Evolutionary conservation across 2,113 vertebrate species (phyloP).

Genomic region (Pseudorasbora parva): DNA sequence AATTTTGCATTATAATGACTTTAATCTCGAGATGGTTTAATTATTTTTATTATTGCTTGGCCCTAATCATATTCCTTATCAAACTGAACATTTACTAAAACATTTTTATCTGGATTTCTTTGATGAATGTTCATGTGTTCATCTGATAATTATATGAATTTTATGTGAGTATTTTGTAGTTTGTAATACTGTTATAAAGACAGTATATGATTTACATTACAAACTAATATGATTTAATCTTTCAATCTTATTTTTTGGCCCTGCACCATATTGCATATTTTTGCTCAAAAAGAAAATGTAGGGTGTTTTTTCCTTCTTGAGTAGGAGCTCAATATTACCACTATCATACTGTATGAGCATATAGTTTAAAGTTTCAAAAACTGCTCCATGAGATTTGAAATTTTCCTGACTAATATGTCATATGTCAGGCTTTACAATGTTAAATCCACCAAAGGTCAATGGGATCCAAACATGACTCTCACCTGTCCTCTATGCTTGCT

Average conservation of each 20-base stretch:
- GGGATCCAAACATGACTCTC: background rate
- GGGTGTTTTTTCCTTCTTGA: background rate
- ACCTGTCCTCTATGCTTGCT: constrained; percentile 69
- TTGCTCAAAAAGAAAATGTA: background rate
- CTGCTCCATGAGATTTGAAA: background rate
- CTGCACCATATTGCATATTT: background rate
- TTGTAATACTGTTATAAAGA: no score
- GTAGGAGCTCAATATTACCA: background rate
- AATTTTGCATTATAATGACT: no score
- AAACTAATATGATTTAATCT: background rate
- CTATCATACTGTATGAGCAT: background rate
- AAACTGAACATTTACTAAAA: no score
- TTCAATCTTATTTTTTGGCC: background rate
- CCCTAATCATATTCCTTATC: no score
- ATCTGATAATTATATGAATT: background rate
- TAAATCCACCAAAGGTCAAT: background rate
- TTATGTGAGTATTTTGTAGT: background rate
- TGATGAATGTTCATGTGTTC: no score
- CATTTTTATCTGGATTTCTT: no score
- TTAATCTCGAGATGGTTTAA: no score
- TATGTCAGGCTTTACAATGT: background rate
- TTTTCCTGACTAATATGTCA: background rate
- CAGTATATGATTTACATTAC: background rate
- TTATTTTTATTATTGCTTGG: no score
- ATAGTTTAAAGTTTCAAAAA: background rate